Evolutionary conservation across 2,113 vertebrate genomes (phyloP).

Genomic region (Muntiacus muntjak): DNA sequence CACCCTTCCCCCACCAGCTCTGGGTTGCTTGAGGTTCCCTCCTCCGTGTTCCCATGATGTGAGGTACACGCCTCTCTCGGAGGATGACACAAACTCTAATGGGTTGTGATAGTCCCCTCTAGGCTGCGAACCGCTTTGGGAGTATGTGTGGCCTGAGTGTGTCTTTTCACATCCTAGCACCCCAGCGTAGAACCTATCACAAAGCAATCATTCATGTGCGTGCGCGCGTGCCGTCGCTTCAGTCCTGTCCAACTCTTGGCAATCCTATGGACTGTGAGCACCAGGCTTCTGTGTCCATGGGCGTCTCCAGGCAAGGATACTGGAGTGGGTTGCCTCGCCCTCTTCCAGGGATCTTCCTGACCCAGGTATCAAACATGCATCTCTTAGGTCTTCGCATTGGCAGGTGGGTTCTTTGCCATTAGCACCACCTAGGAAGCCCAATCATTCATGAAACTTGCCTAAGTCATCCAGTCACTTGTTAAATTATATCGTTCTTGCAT

Average conservation of each 20-base stretch:
- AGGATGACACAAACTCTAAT: background rate
- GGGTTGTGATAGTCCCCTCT: background rate
- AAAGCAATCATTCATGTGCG: background rate
- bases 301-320: background rate
- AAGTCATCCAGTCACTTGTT: background rate
- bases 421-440: background rate
- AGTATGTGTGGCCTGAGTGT: fast-evolving
- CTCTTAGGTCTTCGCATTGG: background rate
- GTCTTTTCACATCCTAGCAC: background rate
- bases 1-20: background rate
- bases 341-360: background rate
- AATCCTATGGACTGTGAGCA: background rate
- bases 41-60: background rate
- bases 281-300: background rate
- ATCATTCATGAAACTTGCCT: background rate
- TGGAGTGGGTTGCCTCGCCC: background rate
- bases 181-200: background rate
- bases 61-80: background rate
- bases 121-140: background rate
- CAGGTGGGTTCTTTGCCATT: background rate
- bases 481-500: background rate
- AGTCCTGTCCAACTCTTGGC: background rate
- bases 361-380: background rate
- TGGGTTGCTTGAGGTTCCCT: background rate
- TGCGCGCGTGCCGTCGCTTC: fast-evolving